Conservation (phyloP, 1,140 invertebrate genomes). For the Nautilus pompilius region DNA sequence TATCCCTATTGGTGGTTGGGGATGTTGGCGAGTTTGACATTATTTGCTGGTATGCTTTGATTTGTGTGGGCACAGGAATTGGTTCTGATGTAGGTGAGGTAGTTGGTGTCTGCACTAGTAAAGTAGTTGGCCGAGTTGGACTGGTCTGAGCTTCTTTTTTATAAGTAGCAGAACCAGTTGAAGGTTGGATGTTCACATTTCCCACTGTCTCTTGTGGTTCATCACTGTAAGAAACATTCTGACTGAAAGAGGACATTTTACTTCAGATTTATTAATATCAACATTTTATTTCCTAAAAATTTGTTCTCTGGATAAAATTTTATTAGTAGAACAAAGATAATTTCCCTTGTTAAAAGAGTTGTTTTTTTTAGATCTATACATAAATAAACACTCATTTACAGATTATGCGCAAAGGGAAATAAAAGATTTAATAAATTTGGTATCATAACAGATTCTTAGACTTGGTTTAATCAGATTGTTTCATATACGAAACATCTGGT, state of each 20-base stretch:
- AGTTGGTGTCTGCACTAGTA: constrained; percentile 25
- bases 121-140: constrained; percentile 35
- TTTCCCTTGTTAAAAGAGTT: not conserved
- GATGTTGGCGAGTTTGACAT: constrained; percentile 36
- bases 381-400: no score
- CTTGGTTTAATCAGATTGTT: no score
- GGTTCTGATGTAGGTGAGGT: constrained; percentile 57
- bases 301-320: no score
- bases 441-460: no score
- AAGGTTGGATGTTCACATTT: constrained; percentile 5
- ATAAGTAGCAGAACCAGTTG: constrained; percentile 18
- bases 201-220: not conserved
- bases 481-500: no score
- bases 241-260: no score
- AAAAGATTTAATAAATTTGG: no score
- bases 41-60: constrained; percentile 59
- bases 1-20: constrained; percentile 5
- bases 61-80: constrained; percentile 75
- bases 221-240: constrained; percentile 3
- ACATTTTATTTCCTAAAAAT: no score
- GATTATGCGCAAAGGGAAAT: no score
- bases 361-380: not conserved
- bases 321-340: not conserved
- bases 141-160: constrained; percentile 23
- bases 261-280: no score